Evolutionary conservation across 92 coral and sea anemone species (phyloP), one percentile per base, ranked within the genome.

Genomic region (Zoanthus sociatus): DNA sequence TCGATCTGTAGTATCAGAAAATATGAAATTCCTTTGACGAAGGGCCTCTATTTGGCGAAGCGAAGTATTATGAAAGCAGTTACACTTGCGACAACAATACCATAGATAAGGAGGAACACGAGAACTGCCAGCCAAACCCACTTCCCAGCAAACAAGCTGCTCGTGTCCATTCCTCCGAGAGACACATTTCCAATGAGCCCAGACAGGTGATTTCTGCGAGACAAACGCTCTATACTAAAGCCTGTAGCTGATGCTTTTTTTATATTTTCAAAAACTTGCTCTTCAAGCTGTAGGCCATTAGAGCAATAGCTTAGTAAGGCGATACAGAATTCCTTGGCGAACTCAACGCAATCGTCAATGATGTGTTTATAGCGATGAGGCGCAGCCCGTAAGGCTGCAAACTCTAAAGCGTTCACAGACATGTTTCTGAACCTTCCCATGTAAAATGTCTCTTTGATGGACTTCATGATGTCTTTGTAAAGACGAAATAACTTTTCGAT

Each of bases 301-400:
- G 90, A 90, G 73, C 94, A 89, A 89, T 89, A 94, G 21, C 93
- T 90, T 26, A 96, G 92, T 44, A 93, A 84, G 68, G 92, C 94
- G 54, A 92, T 37, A 51, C 98, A 96, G 71, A 94, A 96, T 50
- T 96, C 98, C 87, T 92, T 96, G 6, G 98, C 92, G 78, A 94
- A 96, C 87, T 92, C 97, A 50, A 96, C 98, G 75, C 98, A 96
- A 90, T 96, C 98, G 67, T 94, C 81, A 8, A 96, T 93, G 16
- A 96, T 79, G 55, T 81, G 88, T 45, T 88, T 92, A 53, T 94
- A 94, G n/a, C 93, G 95, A 42, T 94, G 98, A 7, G 98, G 98
- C 0, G 98, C 98, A 3, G 98, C 95, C 16, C 92, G 72, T 86
- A 94, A 51, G 17, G 98, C 98, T 5, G 91, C 94, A 77, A 92